Percentiles rank a stretch among this genome's conserved stretches.
Evolutionary conservation across 2,888 invertebrate genomes (phyloP).

Genomic region (Peribatodes rhomboidaria): DNA sequence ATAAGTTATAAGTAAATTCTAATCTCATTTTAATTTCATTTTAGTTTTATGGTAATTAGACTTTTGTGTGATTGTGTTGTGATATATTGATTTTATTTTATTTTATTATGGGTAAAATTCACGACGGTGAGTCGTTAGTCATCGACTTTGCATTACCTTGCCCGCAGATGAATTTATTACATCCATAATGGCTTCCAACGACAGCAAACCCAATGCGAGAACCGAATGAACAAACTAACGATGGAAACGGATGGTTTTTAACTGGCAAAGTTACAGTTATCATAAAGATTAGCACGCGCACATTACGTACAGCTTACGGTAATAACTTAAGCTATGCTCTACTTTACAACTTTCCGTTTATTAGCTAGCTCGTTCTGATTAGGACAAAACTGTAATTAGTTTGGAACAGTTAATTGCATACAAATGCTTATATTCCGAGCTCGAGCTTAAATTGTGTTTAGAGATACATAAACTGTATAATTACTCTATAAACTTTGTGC

Average conservation of each 20-base stretch:
- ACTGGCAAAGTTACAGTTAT: background rate
- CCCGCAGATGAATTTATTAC: too few relatives aligned
- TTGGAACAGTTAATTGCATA: conserved; percentile 34
- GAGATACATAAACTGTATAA: conserved; percentile 14
- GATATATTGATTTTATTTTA: too few relatives aligned
- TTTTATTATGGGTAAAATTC: too few relatives aligned
- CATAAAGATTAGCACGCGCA: conserved; percentile 5
- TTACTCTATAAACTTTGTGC: conserved; percentile 17
- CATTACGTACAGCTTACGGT: conserved; percentile 18
- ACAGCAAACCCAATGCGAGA: too few relatives aligned
- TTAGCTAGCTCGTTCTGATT: conserved; percentile 35
- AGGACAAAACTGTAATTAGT: conserved; percentile 35
- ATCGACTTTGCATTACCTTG: too few relatives aligned
- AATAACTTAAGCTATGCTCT: conserved; percentile 22
- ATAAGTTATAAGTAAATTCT: too few relatives aligned
- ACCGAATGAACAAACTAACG: background rate
- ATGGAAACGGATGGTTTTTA: background rate
- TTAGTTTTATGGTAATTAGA: too few relatives aligned
- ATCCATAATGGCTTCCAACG: too few relatives aligned
- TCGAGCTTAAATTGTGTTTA: conserved; percentile 20
- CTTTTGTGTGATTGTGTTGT: too few relatives aligned
- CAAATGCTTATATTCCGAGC: conserved; percentile 26
- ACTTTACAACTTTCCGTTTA: conserved; percentile 35
- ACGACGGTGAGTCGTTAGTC: too few relatives aligned
- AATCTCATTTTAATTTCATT: too few relatives aligned